Conservation (phyloP, 1,140 invertebrate species). For the Zophobas atratus region DNA sequence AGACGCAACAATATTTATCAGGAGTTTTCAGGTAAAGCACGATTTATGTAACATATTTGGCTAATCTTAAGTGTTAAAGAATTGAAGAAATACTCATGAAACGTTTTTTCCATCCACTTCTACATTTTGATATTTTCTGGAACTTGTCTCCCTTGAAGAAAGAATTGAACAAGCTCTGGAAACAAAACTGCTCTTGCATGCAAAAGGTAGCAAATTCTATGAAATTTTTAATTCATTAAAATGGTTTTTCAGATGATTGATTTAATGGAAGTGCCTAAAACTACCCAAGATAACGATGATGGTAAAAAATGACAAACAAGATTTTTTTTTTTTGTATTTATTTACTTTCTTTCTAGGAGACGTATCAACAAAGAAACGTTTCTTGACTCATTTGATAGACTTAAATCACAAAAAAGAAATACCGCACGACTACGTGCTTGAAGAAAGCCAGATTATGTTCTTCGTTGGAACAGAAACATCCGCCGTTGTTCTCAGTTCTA, state of each 20-base stretch:
- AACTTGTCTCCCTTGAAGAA: too few relatives aligned
- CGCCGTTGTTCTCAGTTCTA: too few relatives aligned
- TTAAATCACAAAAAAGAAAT: not conserved
- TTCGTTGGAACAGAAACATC: too few relatives aligned
- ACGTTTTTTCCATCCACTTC: not conserved
- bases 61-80: not conserved
- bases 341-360: too few relatives aligned
- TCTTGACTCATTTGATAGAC: not conserved
- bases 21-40: too few relatives aligned
- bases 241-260: conserved; percentile 2
- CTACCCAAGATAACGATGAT: not conserved
- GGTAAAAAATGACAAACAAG: too few relatives aligned
- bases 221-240: not conserved
- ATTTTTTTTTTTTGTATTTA: too few relatives aligned
- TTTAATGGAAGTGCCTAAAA: not conserved
- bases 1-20: not conserved
- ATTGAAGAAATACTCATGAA: not conserved
- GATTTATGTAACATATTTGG: too few relatives aligned
- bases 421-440: not conserved
- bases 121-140: too few relatives aligned
- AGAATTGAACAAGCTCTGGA: not conserved
- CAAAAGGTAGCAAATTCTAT: not conserved
- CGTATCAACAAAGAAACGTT: not conserved
- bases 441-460: too few relatives aligned
- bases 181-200: not conserved